Base-by-base conservation (phyloP, 2,888 invertebrate genomes). In the Galerucella pusilla region DNA sequence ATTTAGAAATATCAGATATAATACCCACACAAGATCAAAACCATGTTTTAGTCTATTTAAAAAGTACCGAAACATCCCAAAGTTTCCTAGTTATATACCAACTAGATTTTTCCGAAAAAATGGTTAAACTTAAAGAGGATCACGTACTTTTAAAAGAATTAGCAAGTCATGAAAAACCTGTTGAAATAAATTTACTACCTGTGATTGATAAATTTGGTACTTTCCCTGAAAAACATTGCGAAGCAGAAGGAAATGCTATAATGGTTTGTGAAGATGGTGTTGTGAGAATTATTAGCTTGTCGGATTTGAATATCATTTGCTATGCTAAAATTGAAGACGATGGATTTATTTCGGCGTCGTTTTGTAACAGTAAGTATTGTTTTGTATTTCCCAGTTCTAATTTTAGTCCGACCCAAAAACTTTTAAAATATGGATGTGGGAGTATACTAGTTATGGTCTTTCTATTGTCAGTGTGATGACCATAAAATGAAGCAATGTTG, bases 331-430 rank as follows among this genome's bases (percentile, higher is more conserved):
- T 93, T 54, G 92, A 93, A 0, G 90, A 91, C 57, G 91, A 92
- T 63, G 92, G 91, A 83, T 96, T 96, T 84, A 91, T 95, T 14
- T 94, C 96, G 0, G 94, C 94, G 2, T 93, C 94, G 0, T 97
- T 95, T 86, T 97, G 97, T 86, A 94, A 94, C 74, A 96, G 96
- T 88, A 88, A 89, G 90, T 89, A 71, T 68, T 68, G 11, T 16
- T 61, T 61, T 70, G 7, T 10, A 12, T 12, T 11, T 16, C 2
- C 10, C 12, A 42, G 20, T 20, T 20, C 20, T 20, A 20, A 0
- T 20, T 20, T 20, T 20, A 20, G 20, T 20, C 20, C 20, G 20
- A 20, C 20, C 20, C 20, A 20, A 20, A 20, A 20, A 20, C 1
- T 20, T 20, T 20, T 0, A 20, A 20, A 20, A 20, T 1, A 20